phyloP scores from a whole-genome alignment of 2,888 invertebrate genomes.

The Liposcelis brunnea region DNA sequence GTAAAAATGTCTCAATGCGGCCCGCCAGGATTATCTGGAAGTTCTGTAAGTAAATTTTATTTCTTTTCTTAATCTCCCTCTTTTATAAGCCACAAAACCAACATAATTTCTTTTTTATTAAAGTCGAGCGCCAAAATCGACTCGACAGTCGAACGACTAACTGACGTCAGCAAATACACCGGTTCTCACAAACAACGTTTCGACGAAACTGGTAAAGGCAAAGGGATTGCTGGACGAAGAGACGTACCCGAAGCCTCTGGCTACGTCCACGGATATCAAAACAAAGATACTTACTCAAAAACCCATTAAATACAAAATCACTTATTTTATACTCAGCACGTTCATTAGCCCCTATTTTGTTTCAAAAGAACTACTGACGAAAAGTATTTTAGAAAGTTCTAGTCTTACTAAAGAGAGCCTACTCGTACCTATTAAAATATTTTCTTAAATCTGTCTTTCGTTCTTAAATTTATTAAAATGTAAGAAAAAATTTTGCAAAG shows the following conservation, averaged over 20 bases:
- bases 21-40: conserved; percentile 44
- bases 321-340: too few species aligned
- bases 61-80: neutral
- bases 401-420: too few species aligned
- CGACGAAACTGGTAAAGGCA: conserved; percentile 68
- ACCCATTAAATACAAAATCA: conserved; percentile 25
- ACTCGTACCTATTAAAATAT: too few species aligned
- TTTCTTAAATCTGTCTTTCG: too few species aligned
- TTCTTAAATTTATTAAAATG: too few species aligned
- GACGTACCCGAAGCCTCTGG: conserved; percentile 55
- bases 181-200: conserved; percentile 77
- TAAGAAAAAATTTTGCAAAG: too few species aligned
- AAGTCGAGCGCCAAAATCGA: conserved; percentile 20
- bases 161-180: conserved; percentile 75
- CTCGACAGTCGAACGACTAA: conserved; percentile 52
- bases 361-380: too few species aligned
- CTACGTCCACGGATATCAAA: conserved; percentile 71
- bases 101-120: neutral
- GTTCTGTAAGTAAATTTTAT: conserved; percentile 16
- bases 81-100: too few species aligned
- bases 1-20: conserved; percentile 65
- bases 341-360: too few species aligned
- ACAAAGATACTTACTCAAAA: conserved; percentile 58
- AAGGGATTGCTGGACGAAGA: conserved; percentile 68
- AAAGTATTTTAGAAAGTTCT: too few species aligned